Evolutionary conservation across 2,797 vertebrate genomes (phyloP).

Genomic region (Cuniculus paca): DNA sequence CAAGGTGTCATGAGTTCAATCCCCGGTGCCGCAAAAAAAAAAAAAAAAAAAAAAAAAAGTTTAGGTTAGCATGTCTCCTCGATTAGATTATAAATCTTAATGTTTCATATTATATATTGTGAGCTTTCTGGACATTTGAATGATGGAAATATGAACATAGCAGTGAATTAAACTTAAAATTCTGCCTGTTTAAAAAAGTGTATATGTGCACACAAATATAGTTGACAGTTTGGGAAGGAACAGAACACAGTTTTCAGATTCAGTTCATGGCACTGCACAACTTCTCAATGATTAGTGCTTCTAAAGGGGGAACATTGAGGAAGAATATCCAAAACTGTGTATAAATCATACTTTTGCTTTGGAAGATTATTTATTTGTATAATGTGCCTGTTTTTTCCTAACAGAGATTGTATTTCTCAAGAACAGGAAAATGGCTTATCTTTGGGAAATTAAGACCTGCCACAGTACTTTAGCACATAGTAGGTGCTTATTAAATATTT

Average conservation of each 20-base stretch:
- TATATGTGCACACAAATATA: background rate
- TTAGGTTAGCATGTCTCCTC: slow-evolving; percentile 5
- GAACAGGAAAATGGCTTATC: slow-evolving; percentile 6
- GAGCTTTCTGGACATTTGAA: slow-evolving; percentile 38
- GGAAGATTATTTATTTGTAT: slow-evolving; percentile 35
- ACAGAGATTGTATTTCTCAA: slow-evolving; percentile 35
- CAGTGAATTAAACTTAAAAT: slow-evolving; percentile 35
- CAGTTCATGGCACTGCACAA: background rate
- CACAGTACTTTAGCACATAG: background rate
- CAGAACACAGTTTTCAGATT: slow-evolving; percentile 7
- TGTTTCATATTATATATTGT: slow-evolving; percentile 44
- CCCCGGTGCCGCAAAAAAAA: no score
- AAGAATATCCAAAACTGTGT: slow-evolving; percentile 2
- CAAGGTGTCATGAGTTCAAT: no score
- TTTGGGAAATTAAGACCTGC: background rate
- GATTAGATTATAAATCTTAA: slow-evolving; percentile 21
- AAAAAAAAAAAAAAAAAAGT: no score
- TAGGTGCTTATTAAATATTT: slow-evolving; percentile 39
- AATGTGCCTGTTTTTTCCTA: background rate
- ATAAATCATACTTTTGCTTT: slow-evolving; percentile 39
- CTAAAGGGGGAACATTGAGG: background rate
- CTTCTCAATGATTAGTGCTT: slow-evolving; percentile 21
- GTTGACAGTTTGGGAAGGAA: background rate
- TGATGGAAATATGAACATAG: background rate
- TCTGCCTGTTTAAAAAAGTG: background rate